Percentiles rank a stretch among this genome's conserved stretches.
Conservation (phyloP, 2,797 vertebrate species). For the Aldrovandia affinis region DNA sequence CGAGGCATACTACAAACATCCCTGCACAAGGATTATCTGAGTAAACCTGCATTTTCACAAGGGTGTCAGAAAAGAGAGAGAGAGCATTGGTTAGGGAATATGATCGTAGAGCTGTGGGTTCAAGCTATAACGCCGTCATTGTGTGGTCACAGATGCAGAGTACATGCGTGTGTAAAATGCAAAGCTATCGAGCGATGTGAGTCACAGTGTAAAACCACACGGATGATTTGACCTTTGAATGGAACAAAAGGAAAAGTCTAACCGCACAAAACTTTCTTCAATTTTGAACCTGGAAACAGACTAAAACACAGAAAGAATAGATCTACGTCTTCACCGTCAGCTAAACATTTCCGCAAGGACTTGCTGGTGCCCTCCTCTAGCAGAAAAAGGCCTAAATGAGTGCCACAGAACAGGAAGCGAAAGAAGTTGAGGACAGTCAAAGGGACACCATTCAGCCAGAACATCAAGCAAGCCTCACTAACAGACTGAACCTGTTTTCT, state of each 20-base stretch:
- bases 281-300: not conserved
- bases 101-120: not conserved
- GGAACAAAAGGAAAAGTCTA: not conserved
- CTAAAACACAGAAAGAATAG: not conserved
- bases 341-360: not conserved
- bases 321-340: not conserved
- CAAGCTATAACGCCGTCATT: not conserved
- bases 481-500: not conserved
- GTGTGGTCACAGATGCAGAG: not conserved
- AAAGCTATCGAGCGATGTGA: not conserved
- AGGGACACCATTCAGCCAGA: not conserved
- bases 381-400: not conserved
- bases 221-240: not conserved
- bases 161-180: not conserved
- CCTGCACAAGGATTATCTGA: not conserved
- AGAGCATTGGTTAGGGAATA: not conserved
- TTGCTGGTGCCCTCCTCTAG: slow-evolving; percentile 58
- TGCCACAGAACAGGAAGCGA: not conserved
- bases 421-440: not conserved
- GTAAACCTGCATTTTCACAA: not conserved
- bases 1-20: not conserved
- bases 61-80: not conserved
- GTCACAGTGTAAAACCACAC: not conserved
- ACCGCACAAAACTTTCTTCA: not conserved
- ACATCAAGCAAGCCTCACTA: not conserved